Evolutionary conservation across 1,140 invertebrate species (phyloP).

Genomic region (Polypedilum vanderplanki): DNA sequence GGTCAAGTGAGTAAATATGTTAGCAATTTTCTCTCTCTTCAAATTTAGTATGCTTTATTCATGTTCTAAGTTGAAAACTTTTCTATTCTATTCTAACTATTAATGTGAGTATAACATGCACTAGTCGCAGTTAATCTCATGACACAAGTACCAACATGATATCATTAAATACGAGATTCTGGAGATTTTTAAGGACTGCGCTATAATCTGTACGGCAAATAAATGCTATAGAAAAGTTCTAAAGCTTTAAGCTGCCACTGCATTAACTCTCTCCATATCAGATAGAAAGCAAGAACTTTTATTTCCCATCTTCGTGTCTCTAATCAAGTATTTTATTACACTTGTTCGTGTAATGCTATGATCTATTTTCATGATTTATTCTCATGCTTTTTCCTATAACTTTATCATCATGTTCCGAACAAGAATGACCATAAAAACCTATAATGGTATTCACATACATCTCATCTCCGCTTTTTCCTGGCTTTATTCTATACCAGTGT

Average conservation of each 20-base stretch:
- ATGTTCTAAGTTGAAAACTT: no score
- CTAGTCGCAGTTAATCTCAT: background rate
- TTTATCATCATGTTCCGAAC: background rate
- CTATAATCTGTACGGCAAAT: background rate
- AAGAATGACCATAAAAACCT: conserved; percentile 9
- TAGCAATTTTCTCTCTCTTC: no score
- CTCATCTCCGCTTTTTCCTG: background rate
- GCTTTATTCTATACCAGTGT: no score
- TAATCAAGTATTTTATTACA: conserved; percentile 24
- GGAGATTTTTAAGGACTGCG: background rate
- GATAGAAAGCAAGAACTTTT: background rate
- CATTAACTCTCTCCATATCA: background rate
- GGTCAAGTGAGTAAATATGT: background rate
- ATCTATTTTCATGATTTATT: conserved; percentile 26
- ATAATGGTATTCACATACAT: background rate
- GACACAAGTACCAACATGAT: background rate
- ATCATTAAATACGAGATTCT: background rate
- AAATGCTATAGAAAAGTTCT: background rate
- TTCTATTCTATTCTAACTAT: background rate
- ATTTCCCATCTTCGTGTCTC: background rate
- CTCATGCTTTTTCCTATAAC: conserved; percentile 8
- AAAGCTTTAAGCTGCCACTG: background rate
- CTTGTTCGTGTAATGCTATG: background rate
- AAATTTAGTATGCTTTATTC: no score
- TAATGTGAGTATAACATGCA: background rate